phyloP scores from a whole-genome alignment of 2,113 vertebrate species.

The Cyprinodon variegatus region DNA sequence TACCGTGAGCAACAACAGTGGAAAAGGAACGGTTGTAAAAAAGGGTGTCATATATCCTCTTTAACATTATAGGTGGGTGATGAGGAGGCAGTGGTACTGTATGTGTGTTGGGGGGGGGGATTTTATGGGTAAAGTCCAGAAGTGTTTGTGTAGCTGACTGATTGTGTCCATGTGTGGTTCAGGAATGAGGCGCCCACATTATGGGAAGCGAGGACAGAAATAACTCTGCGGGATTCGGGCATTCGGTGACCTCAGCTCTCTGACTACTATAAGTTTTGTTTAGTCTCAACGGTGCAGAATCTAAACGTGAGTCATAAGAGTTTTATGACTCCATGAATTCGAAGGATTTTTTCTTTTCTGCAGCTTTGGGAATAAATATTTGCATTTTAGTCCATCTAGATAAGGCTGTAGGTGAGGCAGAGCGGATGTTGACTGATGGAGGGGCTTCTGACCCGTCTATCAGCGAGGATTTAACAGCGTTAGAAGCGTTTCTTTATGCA shows the following conservation, averaged over 20 bases:
- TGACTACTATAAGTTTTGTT: constrained; percentile 32
- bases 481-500: background rate
- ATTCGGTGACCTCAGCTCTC: constrained; percentile 39
- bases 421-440: constrained; percentile 4
- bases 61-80: background rate
- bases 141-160: background rate
- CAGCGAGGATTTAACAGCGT: constrained; percentile 9
- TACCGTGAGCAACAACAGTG: background rate
- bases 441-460: constrained; percentile 20
- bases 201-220: constrained; percentile 14
- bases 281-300: constrained; percentile 35
- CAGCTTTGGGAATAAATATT: constrained; percentile 40
- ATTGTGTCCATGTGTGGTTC: constrained; percentile 1
- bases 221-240: constrained; percentile 13
- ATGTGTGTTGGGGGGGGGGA: background rate
- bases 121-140: background rate
- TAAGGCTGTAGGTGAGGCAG: constrained; percentile 3
- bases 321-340: constrained; percentile 19
- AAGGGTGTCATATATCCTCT: background rate
- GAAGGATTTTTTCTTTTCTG: constrained; percentile 14
- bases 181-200: constrained; percentile 13
- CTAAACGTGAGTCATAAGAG: constrained; percentile 44
- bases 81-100: background rate
- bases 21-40: background rate
- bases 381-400: constrained; percentile 13